Conservation (phyloP, 2,797 vertebrate genomes). For the Gymnoscopelus microlampas region DNA sequence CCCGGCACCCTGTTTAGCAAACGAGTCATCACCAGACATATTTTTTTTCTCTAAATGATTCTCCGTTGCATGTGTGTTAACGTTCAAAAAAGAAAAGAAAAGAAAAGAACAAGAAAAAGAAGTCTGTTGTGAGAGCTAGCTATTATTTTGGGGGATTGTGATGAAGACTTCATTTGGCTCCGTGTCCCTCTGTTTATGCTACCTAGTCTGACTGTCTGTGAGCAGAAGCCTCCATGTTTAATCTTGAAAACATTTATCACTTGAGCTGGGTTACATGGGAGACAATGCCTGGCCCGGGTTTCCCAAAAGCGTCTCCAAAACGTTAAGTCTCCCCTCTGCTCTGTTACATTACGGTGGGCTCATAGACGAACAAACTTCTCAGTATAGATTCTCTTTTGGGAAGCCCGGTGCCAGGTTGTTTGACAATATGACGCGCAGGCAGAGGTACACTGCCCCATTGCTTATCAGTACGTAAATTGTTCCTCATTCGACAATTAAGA, state of each 20-base stretch:
- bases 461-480: conserved; percentile 24
- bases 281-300: conserved; percentile 9
- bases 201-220: conserved; percentile 38
- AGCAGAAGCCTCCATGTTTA: not conserved
- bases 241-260: conserved; percentile 38
- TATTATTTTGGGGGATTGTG: conserved; percentile 44
- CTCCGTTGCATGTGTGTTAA: conserved; percentile 25
- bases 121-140: conserved; percentile 42
- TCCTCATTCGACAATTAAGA: conserved; percentile 37
- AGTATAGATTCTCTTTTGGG: conserved; percentile 16
- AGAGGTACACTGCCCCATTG: conserved; percentile 24
- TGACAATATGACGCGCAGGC: conserved; percentile 29
- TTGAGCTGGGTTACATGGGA: not conserved
- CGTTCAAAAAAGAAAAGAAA: too few species aligned
- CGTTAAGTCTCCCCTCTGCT: too few species aligned
- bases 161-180: conserved; percentile 75
- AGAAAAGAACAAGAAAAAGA: conserved; percentile 19
- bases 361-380: too few species aligned
- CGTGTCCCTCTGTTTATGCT: conserved; percentile 45
- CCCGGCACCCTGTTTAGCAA: not conserved
- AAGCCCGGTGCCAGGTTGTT: not conserved
- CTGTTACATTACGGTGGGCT: too few species aligned
- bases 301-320: too few species aligned
- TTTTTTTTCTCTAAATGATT: conserved; percentile 19
- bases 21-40: conserved; percentile 16